Evolutionary conservation across 1,140 invertebrate species (phyloP).

Genomic region (Heliconius himera): DNA sequence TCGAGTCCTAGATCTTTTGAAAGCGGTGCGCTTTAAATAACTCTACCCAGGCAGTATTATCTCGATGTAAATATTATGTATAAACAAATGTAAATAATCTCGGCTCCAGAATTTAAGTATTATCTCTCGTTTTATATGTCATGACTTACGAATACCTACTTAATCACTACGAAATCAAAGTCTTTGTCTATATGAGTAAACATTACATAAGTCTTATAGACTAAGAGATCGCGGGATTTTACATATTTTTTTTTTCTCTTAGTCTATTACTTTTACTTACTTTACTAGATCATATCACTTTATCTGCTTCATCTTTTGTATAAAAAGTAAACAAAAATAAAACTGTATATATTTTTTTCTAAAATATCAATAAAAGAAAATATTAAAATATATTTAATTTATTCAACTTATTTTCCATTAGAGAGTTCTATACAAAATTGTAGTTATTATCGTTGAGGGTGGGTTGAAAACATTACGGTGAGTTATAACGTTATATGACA

Average conservation of each 20-base stretch:
- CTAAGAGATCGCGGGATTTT: no score
- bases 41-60: constrained; percentile 30
- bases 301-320: background rate
- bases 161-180: background rate
- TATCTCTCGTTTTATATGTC: constrained; percentile 22
- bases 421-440: background rate
- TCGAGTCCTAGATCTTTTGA: constrained; percentile 10
- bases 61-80: constrained; percentile 42
- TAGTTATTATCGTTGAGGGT: background rate
- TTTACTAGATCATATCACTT: background rate
- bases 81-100: constrained; percentile 5
- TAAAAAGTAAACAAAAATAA: background rate
- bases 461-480: constrained; percentile 8
- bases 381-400: background rate
- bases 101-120: background rate
- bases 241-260: no score
- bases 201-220: no score
- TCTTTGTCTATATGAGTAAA: background rate
- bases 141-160: background rate
- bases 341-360: background rate
- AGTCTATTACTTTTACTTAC: background rate
- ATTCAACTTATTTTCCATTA: background rate
- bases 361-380: background rate
- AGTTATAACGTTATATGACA: constrained; percentile 35
- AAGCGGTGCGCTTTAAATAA: constrained; percentile 1